phyloP scores from a whole-genome alignment of 2,888 invertebrate species.

The Invenusta paracnida region DNA sequence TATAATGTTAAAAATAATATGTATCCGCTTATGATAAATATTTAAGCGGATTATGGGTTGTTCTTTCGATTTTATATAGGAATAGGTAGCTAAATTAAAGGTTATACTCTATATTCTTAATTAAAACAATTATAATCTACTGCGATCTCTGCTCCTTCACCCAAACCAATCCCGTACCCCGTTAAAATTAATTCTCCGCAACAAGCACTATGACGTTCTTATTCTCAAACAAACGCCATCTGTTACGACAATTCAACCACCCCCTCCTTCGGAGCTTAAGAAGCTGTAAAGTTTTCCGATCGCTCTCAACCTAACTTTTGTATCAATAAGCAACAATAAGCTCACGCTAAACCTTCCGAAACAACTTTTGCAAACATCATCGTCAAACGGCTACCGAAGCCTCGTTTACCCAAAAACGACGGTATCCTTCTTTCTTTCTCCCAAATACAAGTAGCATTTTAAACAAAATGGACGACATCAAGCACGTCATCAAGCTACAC shows the following conservation, averaged over 20 bases:
- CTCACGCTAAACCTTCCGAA: not conserved
- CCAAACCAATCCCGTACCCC: not conserved
- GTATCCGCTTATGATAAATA: too few species aligned
- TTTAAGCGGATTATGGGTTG: too few species aligned
- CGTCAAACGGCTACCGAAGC: not conserved
- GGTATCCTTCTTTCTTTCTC: not conserved
- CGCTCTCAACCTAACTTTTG: not conserved
- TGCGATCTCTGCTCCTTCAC: not conserved
- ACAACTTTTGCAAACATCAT: not conserved
- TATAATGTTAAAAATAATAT: too few species aligned
- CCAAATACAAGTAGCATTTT: not conserved
- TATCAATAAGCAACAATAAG: not conserved
- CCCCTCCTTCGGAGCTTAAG: not conserved
- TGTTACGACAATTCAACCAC: not conserved
- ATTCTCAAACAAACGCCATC: not conserved
- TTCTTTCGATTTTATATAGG: too few species aligned
- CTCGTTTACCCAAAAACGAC: not conserved
- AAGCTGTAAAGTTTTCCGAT: not conserved
- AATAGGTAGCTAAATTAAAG: too few species aligned
- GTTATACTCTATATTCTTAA: not conserved
- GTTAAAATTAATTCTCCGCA: not conserved
- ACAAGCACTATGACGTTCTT: not conserved
- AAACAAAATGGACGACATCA: not conserved
- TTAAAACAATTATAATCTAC: not conserved
- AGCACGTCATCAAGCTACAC: not conserved